Evolutionary conservation across 2,113 vertebrate species (phyloP), one percentile per base, ranked within the genome.

Genomic region (Corvus moneduloides): DNA sequence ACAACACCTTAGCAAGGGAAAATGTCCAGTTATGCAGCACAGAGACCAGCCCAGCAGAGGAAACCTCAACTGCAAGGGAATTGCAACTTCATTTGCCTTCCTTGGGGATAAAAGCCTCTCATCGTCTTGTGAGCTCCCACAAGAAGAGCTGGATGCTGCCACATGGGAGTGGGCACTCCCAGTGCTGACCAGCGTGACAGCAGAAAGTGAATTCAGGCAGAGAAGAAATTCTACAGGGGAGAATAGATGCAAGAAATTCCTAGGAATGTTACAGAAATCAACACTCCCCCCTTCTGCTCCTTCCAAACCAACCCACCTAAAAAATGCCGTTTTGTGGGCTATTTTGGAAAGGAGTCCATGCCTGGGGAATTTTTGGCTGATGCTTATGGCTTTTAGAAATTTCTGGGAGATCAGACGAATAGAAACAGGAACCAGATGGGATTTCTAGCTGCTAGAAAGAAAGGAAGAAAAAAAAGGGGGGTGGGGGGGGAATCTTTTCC

Each of bases 361-460:
- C 95, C 96, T 96, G 92, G 96, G 96, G 97, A 94, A 96, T 92
- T 93, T 97, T 94, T 96, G 96, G 97, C 96, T 94, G 93, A 89
- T 95, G 69, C 91, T 97, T 91, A 96, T 97, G 97, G 93, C 94
- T 96, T 97, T 96, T 97, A 95, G 97, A 97, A 95, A 89, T 97
- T 97, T 97, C 89, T 96, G 87, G 90, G 96, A 97, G 96, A 97
- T 97, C 96, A 96, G 96, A 97, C 41, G 84, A 96, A 93, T 85
- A 95, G 95, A 97, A 97, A 97, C 94, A 97, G 95, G 95, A 97
- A 97, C 94, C 96, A 97, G 97, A 97, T 97, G 97, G 96, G 74
- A 93, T 48, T 94, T 87, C 58, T 88, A 95, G 89, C 93, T 96
- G 92, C 90, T 97, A 89, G 86, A 97, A 96, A 95, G 88, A 94